Conservation (phyloP, 2,113 vertebrate genomes). For the Hippoglossus stenolepis region DNA sequence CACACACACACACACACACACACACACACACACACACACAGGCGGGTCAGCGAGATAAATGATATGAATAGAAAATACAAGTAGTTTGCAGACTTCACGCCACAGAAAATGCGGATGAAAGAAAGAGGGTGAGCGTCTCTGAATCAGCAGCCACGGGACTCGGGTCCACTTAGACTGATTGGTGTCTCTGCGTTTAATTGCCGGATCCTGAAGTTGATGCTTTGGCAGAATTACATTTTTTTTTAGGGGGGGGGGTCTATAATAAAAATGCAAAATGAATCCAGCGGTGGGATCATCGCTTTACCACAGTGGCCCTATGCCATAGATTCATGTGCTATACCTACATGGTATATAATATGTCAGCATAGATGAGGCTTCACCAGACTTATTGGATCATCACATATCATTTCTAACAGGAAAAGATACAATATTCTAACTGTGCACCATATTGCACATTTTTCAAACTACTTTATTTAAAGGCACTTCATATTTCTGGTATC, state of each 20-base stretch:
- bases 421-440: not conserved
- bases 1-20: too few relatives aligned
- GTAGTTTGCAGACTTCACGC: constrained; percentile 26
- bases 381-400: too few relatives aligned
- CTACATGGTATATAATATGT: not conserved
- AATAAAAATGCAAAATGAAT: not conserved
- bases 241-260: not conserved
- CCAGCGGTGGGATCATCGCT: not conserved
- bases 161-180: constrained; percentile 17
- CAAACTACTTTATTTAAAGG: too few relatives aligned
- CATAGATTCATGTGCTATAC: not conserved
- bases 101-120: constrained; percentile 50
- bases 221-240: not conserved
- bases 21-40: too few relatives aligned
- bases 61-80: constrained; percentile 44
- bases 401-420: not conserved
- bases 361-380: too few relatives aligned
- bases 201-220: not conserved
- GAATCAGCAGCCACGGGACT: constrained; percentile 35
- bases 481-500: too few relatives aligned
- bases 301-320: not conserved
- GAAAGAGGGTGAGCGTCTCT: constrained; percentile 12
- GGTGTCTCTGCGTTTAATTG: not conserved
- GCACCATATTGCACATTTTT: too few relatives aligned
- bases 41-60: constrained; percentile 36